Evolutionary conservation across 2,113 vertebrate genomes (phyloP), one percentile per base, ranked within the genome.

Genomic region (Scopus umbretta): DNA sequence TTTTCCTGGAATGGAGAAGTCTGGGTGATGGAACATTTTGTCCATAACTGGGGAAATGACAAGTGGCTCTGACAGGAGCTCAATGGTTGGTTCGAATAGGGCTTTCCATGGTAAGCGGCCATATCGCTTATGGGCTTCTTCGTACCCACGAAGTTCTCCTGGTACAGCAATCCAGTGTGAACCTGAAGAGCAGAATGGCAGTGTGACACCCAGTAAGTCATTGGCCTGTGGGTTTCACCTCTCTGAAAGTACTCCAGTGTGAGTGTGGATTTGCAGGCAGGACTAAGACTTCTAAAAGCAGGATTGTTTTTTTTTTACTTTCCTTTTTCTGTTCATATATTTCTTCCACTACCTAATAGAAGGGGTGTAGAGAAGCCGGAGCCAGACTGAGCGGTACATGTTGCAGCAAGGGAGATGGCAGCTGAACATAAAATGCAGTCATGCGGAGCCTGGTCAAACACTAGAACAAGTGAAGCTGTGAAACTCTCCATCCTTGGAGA

Each of bases 91-190:
- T 56, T 97, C 96, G 86, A 96, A 97, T 0, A 97, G 85, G 66
- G 92, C 92, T 96, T 94, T 97, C 96, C 96, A 97, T 0, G 94
- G 96, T 11, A 97, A 75, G 74, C 66, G 94, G 58, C 96, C 96
- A 0, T 97, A 6, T 53, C 94, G 78, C 45, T 10, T 93, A 16
- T 97, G 96, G 40, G 96, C 96, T 36, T 49, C 96, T 66, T 97
- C 96, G 12, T 97, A 97, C 0, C 96, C 96, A 5, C 93, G 96
- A 32, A 97, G 79, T 3, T 97, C 96, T 62, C 96, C 96, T 0
- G 96, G 96, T 13, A 97, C 94, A 6, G 43, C 96, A 17, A 97
- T 91, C 96, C 96, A 97, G 5, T 0, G 34, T 43, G 93, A 0
- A 27, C 90, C 96, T 97, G 96, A 5, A 9, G 62, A 80, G 81